Conservation (phyloP, 2,888 invertebrate genomes). For the Nebria brevicollis region DNA sequence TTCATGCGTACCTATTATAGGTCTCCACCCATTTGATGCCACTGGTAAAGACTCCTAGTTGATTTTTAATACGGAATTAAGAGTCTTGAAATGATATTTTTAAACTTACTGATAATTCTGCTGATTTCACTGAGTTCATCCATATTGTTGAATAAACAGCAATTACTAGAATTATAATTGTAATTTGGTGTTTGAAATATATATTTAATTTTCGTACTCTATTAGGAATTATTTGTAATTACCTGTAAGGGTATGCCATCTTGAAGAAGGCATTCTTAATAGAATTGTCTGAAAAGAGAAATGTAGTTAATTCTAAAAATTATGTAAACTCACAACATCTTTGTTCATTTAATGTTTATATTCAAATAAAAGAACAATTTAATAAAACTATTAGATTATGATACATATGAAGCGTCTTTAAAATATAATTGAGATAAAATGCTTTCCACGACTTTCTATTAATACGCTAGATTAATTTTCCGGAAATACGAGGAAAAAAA, state of each 20-base stretch:
- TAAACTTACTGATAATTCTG: constrained; percentile 22
- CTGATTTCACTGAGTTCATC: constrained; percentile 29
- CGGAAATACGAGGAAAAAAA: not conserved
- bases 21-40: constrained; percentile 72
- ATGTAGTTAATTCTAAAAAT: not conserved
- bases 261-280: constrained; percentile 21
- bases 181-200: not conserved
- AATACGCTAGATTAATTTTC: not conserved
- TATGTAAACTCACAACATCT: too few species aligned
- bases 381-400: not conserved
- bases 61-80: too few species aligned
- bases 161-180: constrained; percentile 29
- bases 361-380: too few species aligned
- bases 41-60: constrained; percentile 61
- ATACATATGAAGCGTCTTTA: not conserved
- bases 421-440: not conserved
- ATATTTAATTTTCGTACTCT: too few species aligned
- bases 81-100: not conserved
- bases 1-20: constrained; percentile 64
- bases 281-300: constrained; percentile 6
- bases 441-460: not conserved
- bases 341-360: too few species aligned
- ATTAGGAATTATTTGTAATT: not conserved
- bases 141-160: constrained; percentile 37
- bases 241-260: constrained; percentile 29